phyloP scores from a whole-genome alignment of 2,888 invertebrate genomes.

The Ferrisia virgata region DNA sequence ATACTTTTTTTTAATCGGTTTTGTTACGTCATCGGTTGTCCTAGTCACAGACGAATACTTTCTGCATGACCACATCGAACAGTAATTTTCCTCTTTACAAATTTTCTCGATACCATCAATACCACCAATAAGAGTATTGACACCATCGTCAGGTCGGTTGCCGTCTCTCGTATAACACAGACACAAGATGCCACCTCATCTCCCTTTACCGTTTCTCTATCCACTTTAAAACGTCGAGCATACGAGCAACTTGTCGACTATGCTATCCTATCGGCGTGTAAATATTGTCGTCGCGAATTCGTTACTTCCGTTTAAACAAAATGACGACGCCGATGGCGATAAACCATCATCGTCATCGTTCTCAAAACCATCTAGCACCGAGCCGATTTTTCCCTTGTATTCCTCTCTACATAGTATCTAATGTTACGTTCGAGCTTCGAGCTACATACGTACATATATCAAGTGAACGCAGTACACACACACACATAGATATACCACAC shows the following conservation, averaged over 20 bases:
- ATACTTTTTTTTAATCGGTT: not conserved
- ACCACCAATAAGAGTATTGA: not conserved
- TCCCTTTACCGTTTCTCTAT: not conserved
- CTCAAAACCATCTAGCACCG: not conserved
- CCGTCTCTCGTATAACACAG: too few relatives aligned
- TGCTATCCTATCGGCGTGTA: not conserved
- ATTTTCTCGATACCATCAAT: not conserved
- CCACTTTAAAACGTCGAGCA: not conserved
- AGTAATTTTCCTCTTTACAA: not conserved
- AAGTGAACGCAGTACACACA: too few relatives aligned
- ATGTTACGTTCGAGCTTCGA: too few relatives aligned
- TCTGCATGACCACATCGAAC: not conserved
- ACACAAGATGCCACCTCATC: not conserved
- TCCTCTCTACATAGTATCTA: too few relatives aligned
- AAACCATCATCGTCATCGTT: not conserved
- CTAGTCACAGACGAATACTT: not conserved
- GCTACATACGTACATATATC: too few relatives aligned
- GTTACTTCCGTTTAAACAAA: not conserved
- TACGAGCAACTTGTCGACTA: not conserved
- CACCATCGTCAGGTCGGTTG: too few relatives aligned
- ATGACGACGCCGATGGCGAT: not conserved
- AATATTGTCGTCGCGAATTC: not conserved
- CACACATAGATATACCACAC: too few relatives aligned
- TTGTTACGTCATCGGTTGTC: not conserved
- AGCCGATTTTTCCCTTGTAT: not conserved